A percentile compares a stretch with the other conserved stretches of the same genome.
Evolutionary conservation across 2,797 vertebrate species (phyloP).

Genomic region (Apodemus agrarius): DNA sequence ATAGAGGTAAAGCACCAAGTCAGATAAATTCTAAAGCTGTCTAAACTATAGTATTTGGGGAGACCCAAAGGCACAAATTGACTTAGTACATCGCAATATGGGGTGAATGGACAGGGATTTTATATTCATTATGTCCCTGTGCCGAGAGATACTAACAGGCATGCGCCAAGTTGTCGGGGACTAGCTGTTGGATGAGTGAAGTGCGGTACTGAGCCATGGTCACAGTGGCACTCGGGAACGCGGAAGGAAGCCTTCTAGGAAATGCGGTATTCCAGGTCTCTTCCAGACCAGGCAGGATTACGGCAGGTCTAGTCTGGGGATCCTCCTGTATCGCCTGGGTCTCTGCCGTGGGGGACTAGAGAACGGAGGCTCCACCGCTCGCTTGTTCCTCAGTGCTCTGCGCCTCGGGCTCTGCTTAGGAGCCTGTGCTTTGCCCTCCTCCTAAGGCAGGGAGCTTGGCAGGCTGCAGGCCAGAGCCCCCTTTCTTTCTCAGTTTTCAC

Average conservation of each 20-base stretch:
- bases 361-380: neutral
- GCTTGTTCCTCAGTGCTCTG: rapidly evolving
- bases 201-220: neutral
- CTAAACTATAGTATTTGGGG: neutral
- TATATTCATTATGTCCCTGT: neutral
- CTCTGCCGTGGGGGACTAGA: neutral
- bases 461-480: neutral
- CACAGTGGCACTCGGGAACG: rapidly evolving
- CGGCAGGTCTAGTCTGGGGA: neutral
- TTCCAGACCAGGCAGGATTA: neutral
- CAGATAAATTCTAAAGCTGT: neutral
- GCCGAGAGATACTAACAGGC: neutral
- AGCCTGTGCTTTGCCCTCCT: neutral
- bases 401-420: neutral
- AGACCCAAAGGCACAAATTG: neutral
- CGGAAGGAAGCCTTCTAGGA: neutral
- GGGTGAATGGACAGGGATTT: neutral
- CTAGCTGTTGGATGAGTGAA: neutral
- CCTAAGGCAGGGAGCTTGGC: neutral
- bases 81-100: neutral
- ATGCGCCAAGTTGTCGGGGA: neutral
- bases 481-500: neutral
- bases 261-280: neutral
- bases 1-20: neutral
- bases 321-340: neutral